Evolutionary conservation across 2,797 vertebrate species (phyloP).

Genomic region (Rhabdophis nuchalis): DNA sequence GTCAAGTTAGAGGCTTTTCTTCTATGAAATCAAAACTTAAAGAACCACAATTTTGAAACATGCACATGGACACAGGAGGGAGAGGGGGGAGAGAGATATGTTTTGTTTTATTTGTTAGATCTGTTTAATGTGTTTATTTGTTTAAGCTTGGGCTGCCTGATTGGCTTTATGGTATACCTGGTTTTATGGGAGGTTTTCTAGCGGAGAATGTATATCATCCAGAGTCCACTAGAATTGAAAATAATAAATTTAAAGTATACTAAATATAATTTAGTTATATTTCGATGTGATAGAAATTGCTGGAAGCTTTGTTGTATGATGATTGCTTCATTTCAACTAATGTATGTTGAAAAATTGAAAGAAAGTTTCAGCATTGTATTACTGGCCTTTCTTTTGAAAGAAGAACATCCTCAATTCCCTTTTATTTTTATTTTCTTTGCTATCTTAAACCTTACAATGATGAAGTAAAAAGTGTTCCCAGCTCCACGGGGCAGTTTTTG

Average conservation of each 20-base stretch:
- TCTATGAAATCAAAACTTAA: background rate
- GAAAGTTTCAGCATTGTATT: background rate
- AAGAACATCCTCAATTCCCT: background rate
- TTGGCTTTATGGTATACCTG: background rate
- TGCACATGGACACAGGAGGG: background rate
- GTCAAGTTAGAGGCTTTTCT: background rate
- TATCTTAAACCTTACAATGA: background rate
- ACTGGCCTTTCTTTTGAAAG: background rate
- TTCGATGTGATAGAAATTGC: background rate
- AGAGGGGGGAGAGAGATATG: too few species aligned
- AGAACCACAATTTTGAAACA: background rate
- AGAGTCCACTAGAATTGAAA: background rate
- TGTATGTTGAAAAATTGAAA: background rate
- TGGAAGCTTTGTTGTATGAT: background rate
- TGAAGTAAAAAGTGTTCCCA: background rate
- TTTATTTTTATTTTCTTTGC: background rate
- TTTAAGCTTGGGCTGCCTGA: background rate
- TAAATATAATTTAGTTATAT: background rate
- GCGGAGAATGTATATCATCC: background rate
- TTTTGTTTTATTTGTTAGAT: background rate
- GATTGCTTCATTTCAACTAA: background rate
- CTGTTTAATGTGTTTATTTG: too few species aligned
- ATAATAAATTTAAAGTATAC: background rate
- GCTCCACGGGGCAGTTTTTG: background rate
- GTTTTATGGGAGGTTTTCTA: background rate